Base-by-base conservation (phyloP, 1,140 invertebrate genomes). In the Papilio xuthus region DNA sequence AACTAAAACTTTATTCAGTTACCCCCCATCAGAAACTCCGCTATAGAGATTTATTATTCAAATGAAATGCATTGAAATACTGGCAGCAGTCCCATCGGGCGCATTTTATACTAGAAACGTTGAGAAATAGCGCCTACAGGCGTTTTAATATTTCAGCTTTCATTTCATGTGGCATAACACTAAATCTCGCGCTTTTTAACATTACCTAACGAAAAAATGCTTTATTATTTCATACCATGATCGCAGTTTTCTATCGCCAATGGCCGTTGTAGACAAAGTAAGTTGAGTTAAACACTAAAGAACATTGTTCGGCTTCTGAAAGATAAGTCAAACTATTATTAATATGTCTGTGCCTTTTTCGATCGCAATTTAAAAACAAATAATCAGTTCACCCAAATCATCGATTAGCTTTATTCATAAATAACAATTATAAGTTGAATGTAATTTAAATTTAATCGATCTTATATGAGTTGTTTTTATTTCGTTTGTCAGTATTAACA, bases 21-120 rank as follows among this genome's bases (percentile, higher is more conserved):
- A 76, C 50, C 53, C 50, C 41, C 72, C 44, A 74, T 76, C 47
- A 76, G 53, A 60, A 76, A 76, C 50, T 60, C 8, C 28, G 73
- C 73, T 76, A 50, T 32, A 18, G 50, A 37, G 53, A 76, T 76
- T 76, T 76, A 76, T 76, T 76, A 76, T 76, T 76, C 73, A 76
- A 60, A 76, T 76, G 73, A 76, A 76, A 76, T 76, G 73, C 73
- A 76, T 76, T 76, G 73, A 76, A 76, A 76, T 76, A 76, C 73
- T 60, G 53, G 73, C 41, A 60, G 53, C 73, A 53, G 73, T 76
- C 73, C 73, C 73, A 76, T 56, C 41, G 73, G 73, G 28, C 15
- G 50, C 18, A 76, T 60, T 76, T 76, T 44, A 32, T 76, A 60
- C 26, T 76, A 60, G 50, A 76, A 76, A 53, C 23, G 42, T 74